phyloP scores from a whole-genome alignment of 2,797 vertebrate genomes.

The Pampus argenteus region DNA sequence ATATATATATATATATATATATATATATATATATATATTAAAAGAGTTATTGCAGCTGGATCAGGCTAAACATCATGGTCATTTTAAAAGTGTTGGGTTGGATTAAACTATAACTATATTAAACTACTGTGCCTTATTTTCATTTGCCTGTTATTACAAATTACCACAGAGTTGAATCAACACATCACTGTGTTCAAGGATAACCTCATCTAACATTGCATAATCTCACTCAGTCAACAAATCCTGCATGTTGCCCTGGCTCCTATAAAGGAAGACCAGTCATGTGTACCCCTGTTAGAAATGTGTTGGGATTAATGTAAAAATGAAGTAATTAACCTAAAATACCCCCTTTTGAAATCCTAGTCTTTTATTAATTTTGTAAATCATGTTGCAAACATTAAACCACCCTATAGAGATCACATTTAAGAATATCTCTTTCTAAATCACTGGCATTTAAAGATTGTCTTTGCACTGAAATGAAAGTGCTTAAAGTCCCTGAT shows the following conservation, averaged over 20 bases:
- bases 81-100: not conserved
- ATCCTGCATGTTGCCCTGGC: conserved; percentile 19
- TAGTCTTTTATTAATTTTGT: not conserved
- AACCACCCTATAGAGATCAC: too few relatives aligned
- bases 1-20: too few relatives aligned
- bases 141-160: not conserved
- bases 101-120: conserved; percentile 1
- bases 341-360: not conserved
- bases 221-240: conserved; percentile 53
- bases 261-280: too few relatives aligned
- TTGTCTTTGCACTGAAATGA: too few relatives aligned
- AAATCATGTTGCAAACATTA: not conserved
- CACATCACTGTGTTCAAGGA: conserved; percentile 47
- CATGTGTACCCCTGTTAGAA: too few relatives aligned
- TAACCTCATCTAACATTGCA: conserved; percentile 61
- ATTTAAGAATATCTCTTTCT: too few relatives aligned
- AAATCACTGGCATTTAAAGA: too few relatives aligned
- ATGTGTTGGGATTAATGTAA: not conserved
- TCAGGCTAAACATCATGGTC: not conserved
- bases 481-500: too few relatives aligned
- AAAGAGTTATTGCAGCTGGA: not conserved
- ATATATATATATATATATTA: too few relatives aligned
- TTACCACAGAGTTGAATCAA: conserved; percentile 20
- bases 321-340: not conserved
- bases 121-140: not conserved